phyloP scores from a whole-genome alignment of 2,113 vertebrate genomes.

The chimpanzee (Pan troglodytes) region NHGRI_mPanTro3-v2.1_pri NC_072401.2:122378001-122378500 shows the following conservation, averaged over 20 bases:
- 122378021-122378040: background rate
- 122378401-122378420: background rate
- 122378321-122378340: background rate
- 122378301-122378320: background rate
- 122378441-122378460: background rate
- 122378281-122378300: background rate
- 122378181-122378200: background rate
- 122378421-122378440: background rate
- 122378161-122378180: background rate
- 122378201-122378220: background rate
- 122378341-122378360: background rate
- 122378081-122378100: background rate
- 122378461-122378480: accelerated
- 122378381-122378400: background rate
- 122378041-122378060: background rate
- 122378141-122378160: background rate
- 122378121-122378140: background rate
- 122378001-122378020: background rate
- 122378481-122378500: background rate
- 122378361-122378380: background rate
- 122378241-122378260: background rate
- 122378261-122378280: background rate
- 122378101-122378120: background rate
- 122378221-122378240: background rate
- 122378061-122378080: no score